Conservation (phyloP, 2,113 vertebrate genomes). For the Macrotus californicus region DNA sequence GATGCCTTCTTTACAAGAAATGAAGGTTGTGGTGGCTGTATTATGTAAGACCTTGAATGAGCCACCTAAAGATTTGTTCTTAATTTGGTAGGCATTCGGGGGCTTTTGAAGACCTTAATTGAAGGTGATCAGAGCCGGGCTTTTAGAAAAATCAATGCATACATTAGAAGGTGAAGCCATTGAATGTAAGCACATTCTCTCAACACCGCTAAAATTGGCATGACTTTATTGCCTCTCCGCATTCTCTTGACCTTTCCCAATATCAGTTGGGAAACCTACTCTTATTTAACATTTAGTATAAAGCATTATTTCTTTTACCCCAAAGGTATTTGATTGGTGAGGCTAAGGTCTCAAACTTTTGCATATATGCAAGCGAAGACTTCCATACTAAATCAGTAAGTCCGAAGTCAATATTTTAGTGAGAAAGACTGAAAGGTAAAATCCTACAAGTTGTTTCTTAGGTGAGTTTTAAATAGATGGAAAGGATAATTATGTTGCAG, state of each 20-base stretch:
- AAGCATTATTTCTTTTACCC: not conserved
- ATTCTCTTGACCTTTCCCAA: constrained; percentile 56
- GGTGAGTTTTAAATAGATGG: not conserved
- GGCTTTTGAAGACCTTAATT: constrained; percentile 54
- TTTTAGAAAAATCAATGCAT: constrained; percentile 73
- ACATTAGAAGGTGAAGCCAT: constrained; percentile 64
- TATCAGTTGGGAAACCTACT: constrained; percentile 32
- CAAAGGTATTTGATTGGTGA: constrained; percentile 29
- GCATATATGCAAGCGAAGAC: not conserved
- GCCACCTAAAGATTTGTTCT: constrained; percentile 23
- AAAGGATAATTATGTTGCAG: not conserved
- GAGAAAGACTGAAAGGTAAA: constrained; percentile 6
- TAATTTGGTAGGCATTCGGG: constrained; percentile 35
- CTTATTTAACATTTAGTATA: constrained; percentile 48
- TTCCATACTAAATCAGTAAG: not conserved
- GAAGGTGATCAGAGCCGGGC: constrained; percentile 65
- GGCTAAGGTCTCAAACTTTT: constrained; percentile 9
- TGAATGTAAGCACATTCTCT: constrained; percentile 36
- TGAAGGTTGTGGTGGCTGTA: not conserved
- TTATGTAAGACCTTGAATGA: constrained; percentile 36
- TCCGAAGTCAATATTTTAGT: not conserved
- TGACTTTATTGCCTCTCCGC: constrained; percentile 39
- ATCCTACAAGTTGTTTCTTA: not conserved
- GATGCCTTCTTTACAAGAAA: not conserved
- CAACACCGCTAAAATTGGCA: constrained; percentile 33